Evolutionary conservation across 2,797 vertebrate genomes (phyloP), one percentile per base, ranked within the genome.

Genomic region (Remorina albescens): DNA sequence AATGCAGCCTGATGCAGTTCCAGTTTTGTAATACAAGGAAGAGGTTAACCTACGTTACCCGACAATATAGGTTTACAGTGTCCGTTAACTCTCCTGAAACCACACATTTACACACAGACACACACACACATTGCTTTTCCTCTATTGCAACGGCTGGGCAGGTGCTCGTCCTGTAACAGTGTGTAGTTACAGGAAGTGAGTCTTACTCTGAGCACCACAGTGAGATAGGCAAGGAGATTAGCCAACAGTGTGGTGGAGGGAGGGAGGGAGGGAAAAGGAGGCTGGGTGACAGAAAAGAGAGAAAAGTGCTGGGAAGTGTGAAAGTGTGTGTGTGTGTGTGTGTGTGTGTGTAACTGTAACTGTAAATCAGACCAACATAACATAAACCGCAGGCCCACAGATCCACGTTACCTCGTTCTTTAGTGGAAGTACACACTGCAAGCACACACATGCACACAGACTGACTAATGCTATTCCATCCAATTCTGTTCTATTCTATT

Each of bases 161-260:
- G 92, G 92, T 93, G 89, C 78, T 75, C 44, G 67, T 73, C 37
- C 67, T 76, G 70, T 67, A 73, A 78, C 74, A 77, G 77, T 37
- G 55, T 54, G 26, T 71, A 84, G 80, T 86, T 89, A 92, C 92
- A 94, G 94, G 94, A 95, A 94, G 81, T 81, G 72, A 84, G 83
- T 86, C 80, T 86, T 81, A 74, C 81, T 61, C 67, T 12, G 77
- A 80, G 78, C 60, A 66, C 49, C 73, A 28, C 44, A 60, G 71
- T 74, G 77, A 84, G 79, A 71, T 80, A 74, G 78, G 71, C 21
- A 79, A 71, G 68, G 51, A 51, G 81, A 85, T 92, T 90, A 91
- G 83, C 89, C 88, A 91, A 92, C 79, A 67, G 19, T 88, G 85
- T 41, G 83, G 86, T 86, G 76, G 59, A 55, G 47, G 71, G 58